phyloP scores from a whole-genome alignment of 2,888 invertebrate genomes.

The Stenichneumon culpator region DNA sequence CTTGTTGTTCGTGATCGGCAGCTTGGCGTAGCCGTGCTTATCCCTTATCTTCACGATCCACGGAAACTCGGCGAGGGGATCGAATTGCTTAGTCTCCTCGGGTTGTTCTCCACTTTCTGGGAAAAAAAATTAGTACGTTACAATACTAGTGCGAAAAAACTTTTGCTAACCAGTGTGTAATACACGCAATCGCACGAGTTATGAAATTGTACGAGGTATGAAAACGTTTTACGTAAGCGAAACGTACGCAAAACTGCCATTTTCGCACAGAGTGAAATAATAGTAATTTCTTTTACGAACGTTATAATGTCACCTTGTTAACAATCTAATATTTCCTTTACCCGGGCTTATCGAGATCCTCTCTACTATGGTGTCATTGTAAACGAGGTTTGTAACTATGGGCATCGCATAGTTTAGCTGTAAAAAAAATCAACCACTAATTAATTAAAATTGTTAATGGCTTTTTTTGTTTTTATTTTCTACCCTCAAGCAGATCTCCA shows the following conservation, averaged over 20 bases:
- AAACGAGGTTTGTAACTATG: constrained; percentile 46
- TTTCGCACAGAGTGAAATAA: no score
- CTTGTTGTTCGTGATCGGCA: constrained; percentile 42
- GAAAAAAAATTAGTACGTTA: background rate
- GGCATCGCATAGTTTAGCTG: constrained; percentile 54
- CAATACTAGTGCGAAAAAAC: no score
- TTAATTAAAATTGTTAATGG: background rate
- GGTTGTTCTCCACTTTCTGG: constrained; percentile 29
- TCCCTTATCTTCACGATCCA: constrained; percentile 34
- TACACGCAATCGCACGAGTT: no score
- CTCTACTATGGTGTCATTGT: constrained; percentile 24
- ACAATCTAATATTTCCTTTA: background rate
- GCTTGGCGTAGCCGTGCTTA: constrained; percentile 40
- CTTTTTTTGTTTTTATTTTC: background rate
- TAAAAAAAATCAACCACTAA: background rate
- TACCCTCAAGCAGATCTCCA: constrained; percentile 48
- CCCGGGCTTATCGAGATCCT: constrained; percentile 49
- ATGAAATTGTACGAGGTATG: no score
- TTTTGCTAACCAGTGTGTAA: no score
- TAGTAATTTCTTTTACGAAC: no score
- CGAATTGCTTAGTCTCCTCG: background rate
- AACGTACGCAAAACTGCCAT: no score
- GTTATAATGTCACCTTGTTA: background rate
- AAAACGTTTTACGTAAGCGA: no score
- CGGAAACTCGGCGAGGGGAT: constrained; percentile 25